Evolutionary conservation across 2,113 vertebrate genomes (phyloP), one percentile per base, ranked within the genome.

Genomic region (Mixornis gularis): DNA sequence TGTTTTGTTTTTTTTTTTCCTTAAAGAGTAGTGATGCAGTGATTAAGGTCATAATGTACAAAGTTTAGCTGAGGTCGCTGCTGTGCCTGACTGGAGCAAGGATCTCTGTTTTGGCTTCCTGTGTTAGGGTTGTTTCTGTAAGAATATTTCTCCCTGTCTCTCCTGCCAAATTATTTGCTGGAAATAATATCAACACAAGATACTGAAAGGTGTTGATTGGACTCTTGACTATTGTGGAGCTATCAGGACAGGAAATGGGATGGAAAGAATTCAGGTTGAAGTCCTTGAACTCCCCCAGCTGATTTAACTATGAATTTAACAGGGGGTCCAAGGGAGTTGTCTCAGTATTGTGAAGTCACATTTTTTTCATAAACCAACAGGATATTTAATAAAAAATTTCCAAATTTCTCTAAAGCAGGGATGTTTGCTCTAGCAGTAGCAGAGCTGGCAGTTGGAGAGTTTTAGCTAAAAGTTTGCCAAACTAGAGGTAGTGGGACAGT

Each of bases 91-190:
- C 22, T 58, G 41, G n/a, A 85, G 40, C 63, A 60, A 38, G n/a
- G 18, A 69, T 77, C 63, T 69, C 34, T 4, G 20, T 38, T 72
- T 83, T 88, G 88, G 66, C 72, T 63, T 91, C 66, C 36, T 91
- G 12, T 79, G 0, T 44, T 68, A 56, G 49, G 41, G 21, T 59
- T 63, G 22, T 79, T 94, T 82, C 79, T 83, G 64, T 72, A 88
- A 65, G 49, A 88, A 53, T 92, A 62, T 83, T 94, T 92, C 30
- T 90, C 22, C 32, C 53, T 55, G 17, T 87, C 32, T 79, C 16
- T 88, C 12, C 38, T 90, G 92, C 83, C 92, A 94, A 77, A 86
- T 92, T 80, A 83, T 73, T 95, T 88, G 41, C 86, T 93, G 86
- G 91, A 92, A 95, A 88, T 77, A 49, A 65, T 70, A 83, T 53